Conservation (phyloP, 2,797 vertebrate genomes). For the Buphagus erythrorhynchus region DNA sequence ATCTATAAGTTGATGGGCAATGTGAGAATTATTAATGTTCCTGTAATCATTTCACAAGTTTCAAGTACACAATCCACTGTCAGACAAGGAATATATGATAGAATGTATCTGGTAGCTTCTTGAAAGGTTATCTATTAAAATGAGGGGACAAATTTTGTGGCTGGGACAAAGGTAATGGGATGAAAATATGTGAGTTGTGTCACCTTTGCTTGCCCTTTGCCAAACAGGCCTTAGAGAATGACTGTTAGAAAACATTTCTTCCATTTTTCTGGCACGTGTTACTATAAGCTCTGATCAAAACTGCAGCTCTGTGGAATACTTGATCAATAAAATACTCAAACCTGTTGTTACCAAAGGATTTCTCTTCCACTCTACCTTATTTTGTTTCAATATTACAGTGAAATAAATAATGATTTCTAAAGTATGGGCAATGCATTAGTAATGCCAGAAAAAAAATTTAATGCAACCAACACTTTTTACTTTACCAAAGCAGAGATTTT, state of each 20-base stretch:
- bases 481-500: background rate
- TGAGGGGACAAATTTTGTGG: background rate
- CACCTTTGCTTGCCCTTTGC: background rate
- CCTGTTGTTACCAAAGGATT: background rate
- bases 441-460: background rate
- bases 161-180: background rate
- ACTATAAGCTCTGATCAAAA: background rate
- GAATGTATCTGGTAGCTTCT: background rate
- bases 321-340: background rate
- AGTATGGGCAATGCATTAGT: background rate
- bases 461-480: background rate
- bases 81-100: background rate
- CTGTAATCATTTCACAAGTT: background rate
- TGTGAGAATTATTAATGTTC: background rate
- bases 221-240: background rate
- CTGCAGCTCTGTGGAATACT: background rate
- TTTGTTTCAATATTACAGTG: background rate
- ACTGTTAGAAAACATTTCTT: background rate
- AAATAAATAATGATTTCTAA: background rate
- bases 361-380: background rate
- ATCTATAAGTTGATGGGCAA: background rate
- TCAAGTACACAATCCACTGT: background rate
- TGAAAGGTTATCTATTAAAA: background rate
- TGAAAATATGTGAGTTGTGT: background rate
- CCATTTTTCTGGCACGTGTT: background rate